phyloP scores from a whole-genome alignment of 2,797 vertebrate genomes.

The Poecilia velifera region DNA sequence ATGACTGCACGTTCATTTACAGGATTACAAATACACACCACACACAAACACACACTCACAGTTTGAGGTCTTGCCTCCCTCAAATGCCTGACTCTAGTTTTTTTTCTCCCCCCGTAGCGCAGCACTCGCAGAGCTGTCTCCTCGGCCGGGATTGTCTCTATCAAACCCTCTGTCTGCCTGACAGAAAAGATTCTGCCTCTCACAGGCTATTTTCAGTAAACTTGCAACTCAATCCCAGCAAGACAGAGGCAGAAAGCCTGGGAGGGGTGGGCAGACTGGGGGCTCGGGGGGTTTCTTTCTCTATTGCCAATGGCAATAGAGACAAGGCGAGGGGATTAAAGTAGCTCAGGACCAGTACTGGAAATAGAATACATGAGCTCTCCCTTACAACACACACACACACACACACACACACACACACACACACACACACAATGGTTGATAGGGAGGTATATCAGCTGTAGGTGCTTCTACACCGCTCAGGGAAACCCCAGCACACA shows the following conservation, averaged over 20 bases:
- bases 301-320: conserved; percentile 53
- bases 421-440: conserved; percentile 47
- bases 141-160: conserved; percentile 49
- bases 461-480: conserved; percentile 36
- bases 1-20: conserved; percentile 15
- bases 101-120: conserved; percentile 48
- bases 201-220: conserved; percentile 80
- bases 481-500: conserved; percentile 51
- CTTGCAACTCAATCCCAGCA: conserved; percentile 79
- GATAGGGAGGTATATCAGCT: conserved; percentile 56
- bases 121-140: conserved; percentile 55
- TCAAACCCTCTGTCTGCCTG: conserved; percentile 59
- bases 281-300: conserved; percentile 42
- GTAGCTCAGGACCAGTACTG: conserved; percentile 72
- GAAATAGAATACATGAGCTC: conserved; percentile 78
- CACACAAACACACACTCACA: conserved; percentile 25
- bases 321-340: conserved; percentile 73
- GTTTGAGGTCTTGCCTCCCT: conserved; percentile 67
- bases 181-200: conserved; percentile 67
- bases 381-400: conserved; percentile 51
- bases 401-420: conserved; percentile 43
- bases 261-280: conserved; percentile 37
- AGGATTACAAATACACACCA: conserved; percentile 3
- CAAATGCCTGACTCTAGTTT: conserved; percentile 49
- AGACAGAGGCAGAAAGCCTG: conserved; percentile 52